Percentiles rank a stretch among this genome's conserved stretches.
Evolutionary conservation across 2,888 invertebrate species (phyloP).

Genomic region (Dascillus cervinus): DNA sequence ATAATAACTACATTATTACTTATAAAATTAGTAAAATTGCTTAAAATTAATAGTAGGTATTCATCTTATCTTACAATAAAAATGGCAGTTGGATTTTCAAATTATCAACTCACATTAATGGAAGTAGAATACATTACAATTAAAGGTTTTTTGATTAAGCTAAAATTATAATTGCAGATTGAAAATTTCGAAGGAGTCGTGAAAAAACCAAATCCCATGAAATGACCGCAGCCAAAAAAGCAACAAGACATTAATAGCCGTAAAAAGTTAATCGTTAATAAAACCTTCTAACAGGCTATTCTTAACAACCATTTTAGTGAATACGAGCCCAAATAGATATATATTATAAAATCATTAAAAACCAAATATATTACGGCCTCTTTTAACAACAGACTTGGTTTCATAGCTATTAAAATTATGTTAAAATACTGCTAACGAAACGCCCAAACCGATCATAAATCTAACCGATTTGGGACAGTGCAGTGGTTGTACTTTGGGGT

Average conservation of each 20-base stretch:
- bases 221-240: conserved; percentile 12
- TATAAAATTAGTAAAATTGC: too few species aligned
- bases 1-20: too few species aligned
- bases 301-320: conserved; percentile 28
- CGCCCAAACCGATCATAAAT: conserved; percentile 35
- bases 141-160: too few species aligned
- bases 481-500: too few species aligned
- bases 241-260: conserved; percentile 17
- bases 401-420: conserved; percentile 33
- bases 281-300: conserved; percentile 11
- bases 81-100: too few species aligned
- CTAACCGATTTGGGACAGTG: conserved; percentile 18
- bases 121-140: too few species aligned
- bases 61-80: too few species aligned
- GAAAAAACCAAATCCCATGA: too few species aligned
- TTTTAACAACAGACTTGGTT: conserved; percentile 30
- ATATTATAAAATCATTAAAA: conserved; percentile 38
- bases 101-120: too few species aligned
- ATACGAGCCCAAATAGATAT: conserved; percentile 34
- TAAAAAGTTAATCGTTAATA: conserved; percentile 18
- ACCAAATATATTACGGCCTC: conserved; percentile 33
- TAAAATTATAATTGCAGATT: too few species aligned
- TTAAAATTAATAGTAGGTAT: too few species aligned
- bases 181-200: too few species aligned
- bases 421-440: conserved; percentile 33